A percentile compares a stretch with the other conserved stretches of the same genome.
Evolutionary conservation across 2,797 vertebrate species (phyloP).

Genomic region (Capromys pilorides): DNA sequence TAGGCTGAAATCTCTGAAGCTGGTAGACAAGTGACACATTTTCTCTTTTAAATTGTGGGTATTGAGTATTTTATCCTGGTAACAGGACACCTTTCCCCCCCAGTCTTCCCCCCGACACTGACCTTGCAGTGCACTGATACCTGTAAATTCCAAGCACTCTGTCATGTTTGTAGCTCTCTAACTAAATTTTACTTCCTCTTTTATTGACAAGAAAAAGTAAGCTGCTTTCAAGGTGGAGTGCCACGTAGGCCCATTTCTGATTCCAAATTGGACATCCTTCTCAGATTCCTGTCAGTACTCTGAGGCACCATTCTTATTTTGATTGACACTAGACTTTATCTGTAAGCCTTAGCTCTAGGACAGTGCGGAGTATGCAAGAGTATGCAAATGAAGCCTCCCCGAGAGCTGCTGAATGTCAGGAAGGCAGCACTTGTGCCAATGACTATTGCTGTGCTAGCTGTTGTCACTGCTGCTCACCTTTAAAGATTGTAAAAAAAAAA

Average conservation of each 20-base stretch:
- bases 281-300: constrained; percentile 32
- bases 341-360: not conserved
- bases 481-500: not conserved
- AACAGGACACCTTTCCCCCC: not conserved
- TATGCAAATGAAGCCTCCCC: constrained; percentile 46
- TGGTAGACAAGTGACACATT: not conserved
- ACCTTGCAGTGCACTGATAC: not conserved
- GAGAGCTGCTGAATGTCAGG: constrained; percentile 25
- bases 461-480: not conserved
- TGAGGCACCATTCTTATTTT: constrained; percentile 21
- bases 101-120: no score
- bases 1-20: not conserved
- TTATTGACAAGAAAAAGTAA: constrained; percentile 32
- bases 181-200: constrained; percentile 15
- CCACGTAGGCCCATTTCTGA: not conserved
- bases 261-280: constrained; percentile 44
- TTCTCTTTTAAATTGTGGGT: not conserved
- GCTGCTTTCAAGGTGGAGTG: constrained; percentile 51
- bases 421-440: not conserved
- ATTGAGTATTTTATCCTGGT: not conserved
- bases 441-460: not conserved
- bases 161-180: not conserved
- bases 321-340: constrained; percentile 53
- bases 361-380: not conserved
- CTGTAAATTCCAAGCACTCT: not conserved